A percentile compares a stretch with the other conserved stretches of the same genome.
phyloP scores from a whole-genome alignment of 2,113 vertebrate genomes.

The Trematomus loennbergii region DNA sequence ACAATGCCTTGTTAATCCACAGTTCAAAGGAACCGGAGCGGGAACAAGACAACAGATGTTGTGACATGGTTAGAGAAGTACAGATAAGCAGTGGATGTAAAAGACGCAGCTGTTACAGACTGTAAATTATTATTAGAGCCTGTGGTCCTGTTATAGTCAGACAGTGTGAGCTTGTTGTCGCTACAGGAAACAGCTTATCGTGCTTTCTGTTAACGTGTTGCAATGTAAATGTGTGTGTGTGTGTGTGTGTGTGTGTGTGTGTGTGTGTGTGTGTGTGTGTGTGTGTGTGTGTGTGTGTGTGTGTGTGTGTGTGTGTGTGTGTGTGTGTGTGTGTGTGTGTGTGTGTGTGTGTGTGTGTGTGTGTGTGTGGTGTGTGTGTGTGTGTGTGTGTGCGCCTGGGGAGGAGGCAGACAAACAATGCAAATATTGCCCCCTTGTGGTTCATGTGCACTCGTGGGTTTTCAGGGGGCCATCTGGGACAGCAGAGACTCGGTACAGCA shows the following conservation, averaged over 20 bases:
- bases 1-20: constrained; percentile 58
- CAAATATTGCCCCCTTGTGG: constrained; percentile 99
- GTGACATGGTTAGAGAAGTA: constrained; percentile 47
- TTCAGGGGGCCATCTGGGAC: constrained; percentile 57
- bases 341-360: constrained; percentile 61
- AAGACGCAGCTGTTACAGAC: constrained; percentile 68
- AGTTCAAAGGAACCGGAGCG: constrained; percentile 26
- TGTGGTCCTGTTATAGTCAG: constrained; percentile 59
- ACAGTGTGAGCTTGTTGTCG: constrained; percentile 55
- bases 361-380: constrained; percentile 44
- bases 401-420: constrained; percentile 87
- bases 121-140: constrained; percentile 69
- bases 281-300: constrained; percentile 39
- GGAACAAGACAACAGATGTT: constrained; percentile 51
- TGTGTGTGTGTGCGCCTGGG: constrained; percentile 49
- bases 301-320: constrained; percentile 54
- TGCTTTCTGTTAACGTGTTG: constrained; percentile 83
- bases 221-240: constrained; percentile 78
- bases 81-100: constrained; percentile 56
- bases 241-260: too few species aligned
- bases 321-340: constrained; percentile 59
- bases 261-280: too few species aligned
- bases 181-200: constrained; percentile 75
- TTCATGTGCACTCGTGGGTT: constrained; percentile 61
- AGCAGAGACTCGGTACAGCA: constrained; percentile 1